Conservation (phyloP, 2,797 vertebrate genomes). For the Myripristis murdjan region DNA sequence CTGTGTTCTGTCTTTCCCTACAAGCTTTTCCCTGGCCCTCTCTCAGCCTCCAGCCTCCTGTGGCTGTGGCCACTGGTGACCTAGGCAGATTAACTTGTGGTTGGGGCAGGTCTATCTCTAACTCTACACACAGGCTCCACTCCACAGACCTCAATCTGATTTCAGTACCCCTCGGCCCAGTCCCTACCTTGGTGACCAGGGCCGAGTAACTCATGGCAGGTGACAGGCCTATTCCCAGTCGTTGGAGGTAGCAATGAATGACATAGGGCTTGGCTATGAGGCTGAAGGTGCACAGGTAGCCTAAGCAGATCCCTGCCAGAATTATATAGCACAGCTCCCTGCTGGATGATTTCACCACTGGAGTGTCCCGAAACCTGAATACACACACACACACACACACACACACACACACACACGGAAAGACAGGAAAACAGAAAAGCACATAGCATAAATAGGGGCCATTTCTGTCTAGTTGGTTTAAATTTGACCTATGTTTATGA, state of each 20-base stretch:
- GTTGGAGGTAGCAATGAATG: conserved; percentile 96
- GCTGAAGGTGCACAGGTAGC: conserved; percentile 97
- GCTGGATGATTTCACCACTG: conserved; percentile 98
- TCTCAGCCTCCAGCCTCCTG: neutral
- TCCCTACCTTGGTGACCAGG: conserved; percentile 92
- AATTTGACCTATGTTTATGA: neutral
- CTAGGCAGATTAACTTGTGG: neutral
- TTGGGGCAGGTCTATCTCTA: neutral
- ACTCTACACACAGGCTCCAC: neutral
- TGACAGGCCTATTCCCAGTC: conserved; percentile 95
- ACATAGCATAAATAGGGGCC: neutral
- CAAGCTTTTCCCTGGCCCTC: no score
- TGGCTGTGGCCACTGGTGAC: neutral
- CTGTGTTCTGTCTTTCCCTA: no score
- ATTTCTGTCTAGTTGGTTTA: neutral
- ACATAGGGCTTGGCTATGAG: conserved; percentile 95
- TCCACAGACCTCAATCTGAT: neutral
- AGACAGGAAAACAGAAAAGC: conserved; percentile 12
- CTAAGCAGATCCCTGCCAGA: conserved; percentile 95
- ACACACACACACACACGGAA: neutral
- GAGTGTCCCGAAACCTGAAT: conserved; percentile 90
- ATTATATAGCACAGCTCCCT: conserved; percentile 98
- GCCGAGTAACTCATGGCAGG: conserved; percentile 99
- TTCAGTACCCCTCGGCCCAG: conserved; percentile 5
- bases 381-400: conserved; percentile 9